Conservation (phyloP, 2,113 vertebrate genomes). For the Tenebrosternarchus preto region DNA sequence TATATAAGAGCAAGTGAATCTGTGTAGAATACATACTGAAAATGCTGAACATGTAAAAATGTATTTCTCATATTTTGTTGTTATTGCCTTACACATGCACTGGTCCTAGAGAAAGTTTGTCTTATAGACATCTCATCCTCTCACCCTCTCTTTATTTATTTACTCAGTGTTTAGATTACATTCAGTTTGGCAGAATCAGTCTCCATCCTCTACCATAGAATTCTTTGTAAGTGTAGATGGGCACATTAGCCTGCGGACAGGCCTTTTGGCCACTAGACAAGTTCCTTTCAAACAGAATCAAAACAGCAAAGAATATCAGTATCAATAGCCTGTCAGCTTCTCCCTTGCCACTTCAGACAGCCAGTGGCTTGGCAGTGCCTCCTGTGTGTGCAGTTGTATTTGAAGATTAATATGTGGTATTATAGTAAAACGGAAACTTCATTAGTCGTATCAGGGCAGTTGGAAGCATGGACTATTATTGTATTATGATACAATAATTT, state of each 20-base stretch:
- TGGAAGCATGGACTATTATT: neutral
- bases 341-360: conserved; percentile 14
- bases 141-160: conserved; percentile 14
- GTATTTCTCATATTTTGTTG: neutral
- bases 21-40: neutral
- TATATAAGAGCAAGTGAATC: neutral
- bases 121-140: neutral
- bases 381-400: conserved; percentile 19
- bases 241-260: conserved; percentile 62
- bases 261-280: conserved; percentile 60
- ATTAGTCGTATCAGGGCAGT: conserved; percentile 20
- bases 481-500: neutral
- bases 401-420: conserved; percentile 29
- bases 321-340: conserved; percentile 26
- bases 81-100: neutral
- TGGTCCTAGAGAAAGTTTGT: conserved; percentile 16
- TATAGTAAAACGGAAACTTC: conserved; percentile 31
- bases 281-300: conserved; percentile 58
- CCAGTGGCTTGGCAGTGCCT: conserved; percentile 36
- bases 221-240: conserved; percentile 54
- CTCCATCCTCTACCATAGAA: conserved; percentile 17
- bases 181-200: conserved; percentile 15
- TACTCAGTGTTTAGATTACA: conserved; percentile 25
- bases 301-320: conserved; percentile 36
- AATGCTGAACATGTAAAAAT: neutral